Conservation (phyloP, 2,888 invertebrate genomes). For the Geotrupes spiniger region DNA sequence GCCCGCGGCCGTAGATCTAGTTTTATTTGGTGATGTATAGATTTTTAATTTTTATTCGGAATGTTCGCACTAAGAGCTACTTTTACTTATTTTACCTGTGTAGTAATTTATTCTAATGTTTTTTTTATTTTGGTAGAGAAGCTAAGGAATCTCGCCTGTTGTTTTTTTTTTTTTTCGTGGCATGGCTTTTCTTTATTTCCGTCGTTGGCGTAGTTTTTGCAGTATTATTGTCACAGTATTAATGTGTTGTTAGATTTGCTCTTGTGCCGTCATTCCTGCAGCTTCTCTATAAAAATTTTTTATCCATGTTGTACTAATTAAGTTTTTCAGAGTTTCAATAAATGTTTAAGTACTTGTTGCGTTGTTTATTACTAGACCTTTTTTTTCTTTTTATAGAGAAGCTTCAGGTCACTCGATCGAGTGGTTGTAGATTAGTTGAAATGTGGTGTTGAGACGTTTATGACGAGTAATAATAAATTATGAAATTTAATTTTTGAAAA, state of each 20-base stretch:
- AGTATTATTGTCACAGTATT: constrained; percentile 26
- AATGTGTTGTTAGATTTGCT: constrained; percentile 22
- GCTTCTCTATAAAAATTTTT: constrained; percentile 45
- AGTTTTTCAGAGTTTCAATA: constrained; percentile 12
- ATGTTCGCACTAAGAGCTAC: constrained; percentile 44
- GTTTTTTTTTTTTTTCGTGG: constrained; percentile 9
- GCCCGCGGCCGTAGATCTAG: no score
- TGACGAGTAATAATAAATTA: no score
- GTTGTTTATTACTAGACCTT: constrained; percentile 10
- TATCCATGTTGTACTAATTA: constrained; percentile 12
- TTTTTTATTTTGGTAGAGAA: constrained; percentile 37
- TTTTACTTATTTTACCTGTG: constrained; percentile 13
- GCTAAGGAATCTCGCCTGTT: constrained; percentile 37
- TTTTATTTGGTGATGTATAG: constrained; percentile 21
- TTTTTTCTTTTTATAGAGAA: constrained; percentile 39
- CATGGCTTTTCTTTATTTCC: constrained; percentile 27
- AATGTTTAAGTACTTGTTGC: constrained; percentile 13
- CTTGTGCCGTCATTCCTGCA: constrained; percentile 46
- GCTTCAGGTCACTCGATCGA: constrained; percentile 33
- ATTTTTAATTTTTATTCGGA: constrained; percentile 30
- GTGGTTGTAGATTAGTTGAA: no score
- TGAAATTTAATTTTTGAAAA: no score
- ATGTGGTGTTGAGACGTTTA: no score
- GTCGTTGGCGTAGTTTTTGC: constrained; percentile 26
- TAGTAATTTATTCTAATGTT: constrained; percentile 2